Evolutionary conservation across 2,797 vertebrate genomes (phyloP).

Genomic region (Acanthurus tractus): DNA sequence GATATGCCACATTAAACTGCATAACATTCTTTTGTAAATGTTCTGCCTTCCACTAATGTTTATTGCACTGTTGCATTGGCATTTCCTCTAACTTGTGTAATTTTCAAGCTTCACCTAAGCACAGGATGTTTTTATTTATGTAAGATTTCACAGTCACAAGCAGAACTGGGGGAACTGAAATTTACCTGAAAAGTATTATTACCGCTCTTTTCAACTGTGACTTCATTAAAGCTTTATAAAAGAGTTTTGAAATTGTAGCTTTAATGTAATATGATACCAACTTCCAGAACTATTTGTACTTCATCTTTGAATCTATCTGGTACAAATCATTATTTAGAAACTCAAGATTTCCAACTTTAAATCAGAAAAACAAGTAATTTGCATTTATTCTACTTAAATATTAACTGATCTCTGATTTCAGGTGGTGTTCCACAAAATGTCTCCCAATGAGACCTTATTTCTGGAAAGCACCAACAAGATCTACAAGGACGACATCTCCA

Average conservation of each 20-base stretch:
- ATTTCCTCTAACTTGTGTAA: neutral
- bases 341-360: neutral
- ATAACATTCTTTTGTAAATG: neutral
- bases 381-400: neutral
- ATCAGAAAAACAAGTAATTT: neutral
- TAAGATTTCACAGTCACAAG: neutral
- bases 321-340: neutral
- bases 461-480: slow-evolving; percentile 99
- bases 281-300: neutral
- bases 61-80: neutral
- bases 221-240: too few species aligned
- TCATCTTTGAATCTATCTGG: too few species aligned
- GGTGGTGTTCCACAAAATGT: slow-evolving; percentile 99
- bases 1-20: neutral
- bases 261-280: neutral
- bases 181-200: too few species aligned
- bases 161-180: neutral
- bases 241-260: neutral
- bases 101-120: neutral
- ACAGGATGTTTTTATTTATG: neutral
- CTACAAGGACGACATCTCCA: slow-evolving; percentile 99
- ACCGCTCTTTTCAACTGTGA: too few species aligned
- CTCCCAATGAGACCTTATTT: slow-evolving; percentile 98
- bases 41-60: neutral
- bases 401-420: slow-evolving; percentile 69